A percentile compares a stretch with the other conserved stretches of the same genome.
phyloP scores from a whole-genome alignment of 1,140 invertebrate genomes.

The Scaptomyza montana region DNA sequence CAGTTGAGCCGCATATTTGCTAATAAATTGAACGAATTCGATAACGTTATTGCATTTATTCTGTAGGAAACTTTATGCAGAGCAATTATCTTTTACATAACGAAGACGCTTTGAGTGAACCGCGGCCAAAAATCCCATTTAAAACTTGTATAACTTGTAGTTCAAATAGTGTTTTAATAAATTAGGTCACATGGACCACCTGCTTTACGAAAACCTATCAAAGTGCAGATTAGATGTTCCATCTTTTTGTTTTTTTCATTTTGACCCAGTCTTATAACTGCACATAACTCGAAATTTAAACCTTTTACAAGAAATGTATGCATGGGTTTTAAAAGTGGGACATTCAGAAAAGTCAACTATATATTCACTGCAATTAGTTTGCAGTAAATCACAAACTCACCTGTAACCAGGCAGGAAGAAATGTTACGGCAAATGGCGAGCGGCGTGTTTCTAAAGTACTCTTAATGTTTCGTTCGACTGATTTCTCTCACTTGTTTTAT shows the following conservation, averaged over 20 bases:
- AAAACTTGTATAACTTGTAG: no score
- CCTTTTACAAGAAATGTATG: no score
- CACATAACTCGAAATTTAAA: no score
- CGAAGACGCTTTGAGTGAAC: no score
- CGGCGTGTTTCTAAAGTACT: slow-evolving; percentile 16
- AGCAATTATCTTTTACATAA: no score
- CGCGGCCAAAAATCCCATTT: no score
- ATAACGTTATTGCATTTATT: no score
- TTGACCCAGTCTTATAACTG: no score
- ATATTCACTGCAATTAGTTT: background rate
- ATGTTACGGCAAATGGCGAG: background rate
- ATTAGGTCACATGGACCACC: background rate
- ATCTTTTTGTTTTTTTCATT: no score
- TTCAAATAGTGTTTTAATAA: background rate
- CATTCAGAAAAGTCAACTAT: slow-evolving; percentile 16
- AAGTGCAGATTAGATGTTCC: no score
- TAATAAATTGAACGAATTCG: no score
- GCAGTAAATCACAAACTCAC: slow-evolving; percentile 22
- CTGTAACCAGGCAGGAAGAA: slow-evolving; percentile 43
- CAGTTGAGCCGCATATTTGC: slow-evolving; percentile 23
- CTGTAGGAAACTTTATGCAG: no score
- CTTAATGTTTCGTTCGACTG: background rate
- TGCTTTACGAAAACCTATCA: background rate
- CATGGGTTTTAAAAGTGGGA: background rate
- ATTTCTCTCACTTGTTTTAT: slow-evolving; percentile 19